These are phyloP conservation scores for Drosophila paulistorum DNA, from an alignment of 1,140 invertebrate species.

Conservation along the genomic window DNA sequence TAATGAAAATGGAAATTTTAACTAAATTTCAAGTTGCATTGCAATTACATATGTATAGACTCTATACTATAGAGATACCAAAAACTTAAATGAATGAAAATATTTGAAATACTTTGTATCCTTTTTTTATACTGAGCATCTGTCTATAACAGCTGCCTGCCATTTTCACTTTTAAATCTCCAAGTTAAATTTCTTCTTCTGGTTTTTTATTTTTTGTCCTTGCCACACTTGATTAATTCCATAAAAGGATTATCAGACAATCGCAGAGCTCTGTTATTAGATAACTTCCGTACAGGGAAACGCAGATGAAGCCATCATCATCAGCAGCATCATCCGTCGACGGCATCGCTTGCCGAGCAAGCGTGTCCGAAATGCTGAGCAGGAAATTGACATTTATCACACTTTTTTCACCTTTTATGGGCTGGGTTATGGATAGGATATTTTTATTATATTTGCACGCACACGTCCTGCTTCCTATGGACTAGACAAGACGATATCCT, in stretches of 20 bases:
- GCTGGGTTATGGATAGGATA: slow-evolving; percentile 28
- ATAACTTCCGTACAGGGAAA: slow-evolving; percentile 68
- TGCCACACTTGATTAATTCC: slow-evolving; percentile 79
- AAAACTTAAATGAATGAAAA: neutral
- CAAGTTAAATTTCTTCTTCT: slow-evolving; percentile 33
- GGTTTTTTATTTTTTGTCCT: slow-evolving; percentile 34
- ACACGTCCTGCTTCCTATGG: slow-evolving; percentile 61
- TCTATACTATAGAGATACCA: neutral
- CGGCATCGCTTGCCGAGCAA: slow-evolving; percentile 14
- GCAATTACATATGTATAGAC: neutral
- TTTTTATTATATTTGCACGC: slow-evolving; percentile 67
- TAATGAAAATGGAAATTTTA: slow-evolving; percentile 48
- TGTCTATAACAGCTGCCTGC: slow-evolving; percentile 49
- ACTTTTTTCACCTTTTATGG: slow-evolving; percentile 46
- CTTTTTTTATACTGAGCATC: slow-evolving; percentile 22
- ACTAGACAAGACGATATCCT: slow-evolving; percentile 58
- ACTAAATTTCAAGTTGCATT: neutral
- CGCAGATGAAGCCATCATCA: slow-evolving; percentile 57
- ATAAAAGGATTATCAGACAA: slow-evolving; percentile 72
- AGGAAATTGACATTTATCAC: slow-evolving; percentile 83
- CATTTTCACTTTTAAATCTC: slow-evolving; percentile 19
- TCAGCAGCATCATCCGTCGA: neutral
- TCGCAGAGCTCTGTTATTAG: slow-evolving; percentile 60
- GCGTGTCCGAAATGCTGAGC: slow-evolving; percentile 80
- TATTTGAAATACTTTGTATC: neutral